Conservation (phyloP, 2,888 invertebrate species). For the Leptinotarsa haldemani region DNA sequence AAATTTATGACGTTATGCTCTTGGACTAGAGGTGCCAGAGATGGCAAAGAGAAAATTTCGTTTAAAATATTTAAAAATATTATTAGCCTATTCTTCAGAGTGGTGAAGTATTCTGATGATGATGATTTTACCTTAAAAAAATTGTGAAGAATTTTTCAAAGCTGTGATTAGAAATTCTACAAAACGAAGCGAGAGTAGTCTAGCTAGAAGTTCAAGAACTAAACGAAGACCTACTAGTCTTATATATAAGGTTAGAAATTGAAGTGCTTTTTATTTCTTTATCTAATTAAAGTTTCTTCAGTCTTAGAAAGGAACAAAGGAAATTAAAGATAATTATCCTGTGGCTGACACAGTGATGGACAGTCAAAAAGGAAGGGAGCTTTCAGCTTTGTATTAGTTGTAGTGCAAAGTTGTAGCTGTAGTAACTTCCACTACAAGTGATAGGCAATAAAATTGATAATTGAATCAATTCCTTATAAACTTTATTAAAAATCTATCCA, state of each 20-base stretch:
- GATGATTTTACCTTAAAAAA: conserved; percentile 34
- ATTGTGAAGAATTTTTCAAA: conserved; percentile 44
- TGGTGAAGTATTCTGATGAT: conserved; percentile 36
- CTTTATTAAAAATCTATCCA: no score
- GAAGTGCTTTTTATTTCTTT: neutral
- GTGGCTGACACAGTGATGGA: no score
- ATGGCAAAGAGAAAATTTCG: conserved; percentile 40
- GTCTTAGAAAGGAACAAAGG: conserved; percentile 36
- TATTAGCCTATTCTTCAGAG: conserved; percentile 37
- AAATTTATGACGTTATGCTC: conserved; percentile 45
- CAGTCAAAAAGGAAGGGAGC: no score
- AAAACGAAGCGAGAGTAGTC: conserved; percentile 15
- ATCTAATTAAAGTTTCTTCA: conserved; percentile 23
- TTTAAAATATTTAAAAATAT: conserved; percentile 42
- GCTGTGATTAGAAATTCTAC: conserved; percentile 37
- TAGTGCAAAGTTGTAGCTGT: no score
- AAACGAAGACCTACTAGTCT: conserved; percentile 31
- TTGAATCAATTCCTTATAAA: no score
- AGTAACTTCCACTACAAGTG: no score
- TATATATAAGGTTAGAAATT: neutral
- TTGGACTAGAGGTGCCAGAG: conserved; percentile 44
- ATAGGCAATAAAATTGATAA: no score
- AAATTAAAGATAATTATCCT: no score
- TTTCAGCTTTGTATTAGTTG: no score
- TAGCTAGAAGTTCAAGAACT: conserved; percentile 22